Evolutionary conservation across 2,113 vertebrate genomes (phyloP).

Genomic region (Leptosomus discolor): DNA sequence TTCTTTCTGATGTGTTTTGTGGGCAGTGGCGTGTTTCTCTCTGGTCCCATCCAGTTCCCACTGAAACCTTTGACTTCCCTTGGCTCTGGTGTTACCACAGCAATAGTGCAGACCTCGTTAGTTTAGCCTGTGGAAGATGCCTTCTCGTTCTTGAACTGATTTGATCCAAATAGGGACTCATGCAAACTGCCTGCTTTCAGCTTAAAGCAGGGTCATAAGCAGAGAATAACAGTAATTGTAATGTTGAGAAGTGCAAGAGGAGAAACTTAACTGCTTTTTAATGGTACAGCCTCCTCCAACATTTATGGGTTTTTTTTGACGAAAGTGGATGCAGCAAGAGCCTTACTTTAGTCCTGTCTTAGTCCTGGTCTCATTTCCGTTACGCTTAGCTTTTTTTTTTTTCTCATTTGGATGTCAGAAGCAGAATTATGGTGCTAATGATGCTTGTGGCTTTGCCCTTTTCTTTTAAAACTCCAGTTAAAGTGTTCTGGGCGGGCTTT

Average conservation of each 20-base stretch:
- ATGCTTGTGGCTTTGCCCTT: background rate
- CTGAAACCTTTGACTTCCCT: background rate
- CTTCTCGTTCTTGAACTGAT: background rate
- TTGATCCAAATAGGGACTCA: background rate
- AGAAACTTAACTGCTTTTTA: background rate
- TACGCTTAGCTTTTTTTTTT: background rate
- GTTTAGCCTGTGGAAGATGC: background rate
- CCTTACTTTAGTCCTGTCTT: background rate
- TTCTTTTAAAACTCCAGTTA: background rate
- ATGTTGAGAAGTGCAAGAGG: background rate
- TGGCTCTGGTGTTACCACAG: background rate
- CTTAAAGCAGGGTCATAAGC: background rate
- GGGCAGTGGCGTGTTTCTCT: accelerated
- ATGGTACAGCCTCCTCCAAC: background rate
- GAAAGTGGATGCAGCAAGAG: background rate
- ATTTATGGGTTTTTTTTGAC: background rate
- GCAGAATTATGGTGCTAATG: background rate
- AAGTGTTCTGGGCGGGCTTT: background rate
- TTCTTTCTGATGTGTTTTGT: background rate
- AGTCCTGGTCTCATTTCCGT: background rate
- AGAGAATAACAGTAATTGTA: background rate
- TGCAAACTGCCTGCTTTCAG: background rate
- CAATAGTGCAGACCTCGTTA: background rate
- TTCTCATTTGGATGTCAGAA: background rate
- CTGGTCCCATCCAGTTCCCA: accelerated